Base-by-base conservation (phyloP, 2,797 vertebrate species). In the Capromys pilorides region DNA sequence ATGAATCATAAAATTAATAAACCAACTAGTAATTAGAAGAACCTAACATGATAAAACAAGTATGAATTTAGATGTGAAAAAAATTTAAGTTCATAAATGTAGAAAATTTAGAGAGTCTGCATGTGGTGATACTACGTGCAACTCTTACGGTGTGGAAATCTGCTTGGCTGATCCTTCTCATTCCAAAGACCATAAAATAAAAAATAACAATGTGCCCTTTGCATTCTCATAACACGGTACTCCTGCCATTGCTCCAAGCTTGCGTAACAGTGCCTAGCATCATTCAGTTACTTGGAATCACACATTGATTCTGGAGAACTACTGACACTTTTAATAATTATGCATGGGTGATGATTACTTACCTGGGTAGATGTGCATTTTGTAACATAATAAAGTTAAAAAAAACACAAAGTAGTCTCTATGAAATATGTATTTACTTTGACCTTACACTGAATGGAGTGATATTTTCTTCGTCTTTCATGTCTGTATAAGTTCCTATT, bases 271-370 rank as follows among this genome's bases (percentile, higher is more conserved):
- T 57, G 22, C 5, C 84, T 75, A 82, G 49, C 11, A 91, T 8
- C 36, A 85, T 62, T 64, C 87, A 59, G 6, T 45, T 66, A 77
- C 88, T 62, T 93, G 39, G 67, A 61, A 91, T 86, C 62, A 94
- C 93, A 86, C 77, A 88, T 11, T 61, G 64, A 95, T 96, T 92
- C 26, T 61, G 91, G 22, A 95, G 54, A 88, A 94, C 77, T 45
- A 88, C 83, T 1, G 71, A 81, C 28, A 69, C 36, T 90, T 96
- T 83, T 4, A 85, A 71, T n/a, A 69, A 5, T 75, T 92, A 67
- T 28, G 6, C 45, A 92, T 77, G 77, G 49, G 41, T 59, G 92
- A 26, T 39, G 31, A 87, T 11, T 54, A 54, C 31, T 75, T 85
- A 79, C 21, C 67, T 75, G 39, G 45, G 75, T 26, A 94, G 28